Base-by-base conservation (phyloP, 2,888 invertebrate genomes). In the Acleris holmiana region DNA sequence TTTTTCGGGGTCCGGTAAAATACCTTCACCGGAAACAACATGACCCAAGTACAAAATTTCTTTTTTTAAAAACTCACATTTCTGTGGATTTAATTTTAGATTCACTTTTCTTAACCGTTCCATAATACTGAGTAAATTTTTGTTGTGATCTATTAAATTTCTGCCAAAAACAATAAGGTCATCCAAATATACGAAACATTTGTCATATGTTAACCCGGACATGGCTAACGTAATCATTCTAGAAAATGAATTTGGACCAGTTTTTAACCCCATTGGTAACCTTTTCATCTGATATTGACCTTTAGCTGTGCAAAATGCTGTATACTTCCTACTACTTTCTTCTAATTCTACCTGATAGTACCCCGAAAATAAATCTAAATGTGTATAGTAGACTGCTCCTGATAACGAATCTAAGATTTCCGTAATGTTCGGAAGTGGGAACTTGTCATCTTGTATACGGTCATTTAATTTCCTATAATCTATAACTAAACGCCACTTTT, bases 401-500 rank as follows among this genome's bases (percentile, higher is more conserved):
- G 49, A 58, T 10, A 58, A 19, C 7, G 58, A 58, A 35, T 58
- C 58, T 48, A 58, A 21, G n/a, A 58, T 58, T 40, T 58, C 47
- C 18, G 58, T 58, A 15, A 58, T 58, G 18, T 58, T 58, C 13
- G 58, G 40, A 48, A 58, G 40, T 15, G 59, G 59, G 50, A 50
- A 59, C n/a, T 59, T 59, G n/a, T 59, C 58, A 15, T 59, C 49
- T 17, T 18, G n/a, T 40, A 59, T 59, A 10, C 21, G 8, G 15
- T 59, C 58, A 23, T 59, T 59, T n/a, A 59, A 8, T 49, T 59
- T 50, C 8, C 58, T 18, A 50, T 59, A 59, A 18, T 59, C 58
- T 15, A 59, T 41, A n/a, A 59, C 59, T 17, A 59, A 51, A 8
- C 59, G 50, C 59, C 59, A 59, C 17, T 61, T 61, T 21, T 61